Evolutionary conservation across 2,797 vertebrate species (phyloP), one percentile per base, ranked within the genome.

Genomic region (Sandelia bainsii): DNA sequence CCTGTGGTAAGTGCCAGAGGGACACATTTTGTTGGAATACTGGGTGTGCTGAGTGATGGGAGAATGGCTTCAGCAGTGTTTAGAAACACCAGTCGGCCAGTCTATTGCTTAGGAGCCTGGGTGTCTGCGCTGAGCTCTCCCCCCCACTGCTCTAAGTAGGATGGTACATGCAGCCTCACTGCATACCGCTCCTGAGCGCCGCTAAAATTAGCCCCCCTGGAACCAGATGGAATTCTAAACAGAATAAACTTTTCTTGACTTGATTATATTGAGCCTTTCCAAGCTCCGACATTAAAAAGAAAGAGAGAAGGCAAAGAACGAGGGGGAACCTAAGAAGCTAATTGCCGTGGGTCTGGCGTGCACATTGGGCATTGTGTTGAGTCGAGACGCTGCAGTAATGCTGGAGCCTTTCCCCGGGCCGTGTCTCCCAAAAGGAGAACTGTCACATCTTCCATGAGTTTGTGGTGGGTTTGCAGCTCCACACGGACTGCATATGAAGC

Each of bases 191-290:
- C 87, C 75, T 79, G 86, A 81, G 46, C 86, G 71, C 86, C 84
- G 81, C 89, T 93, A 90, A 94, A 94, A 94, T 94, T 91, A 94
- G 85, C 90, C 92, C 91, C 88, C 87, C 88, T 93, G 91, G 92
- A 93, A 93, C 89, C 91, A 90, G 90, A 93, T 92, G 87, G 91
- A 93, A 94, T 93, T 93, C 91, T 92, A 91, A 90, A 92, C 89
- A 92, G 92, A 93, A 93, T 93, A 93, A 94, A 94, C 91, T 93
- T 93, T 92, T 92, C 91, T 91, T 93, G 87, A 93, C 92, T 93
- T 93, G 93, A 94, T 95, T 94, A 94, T 92, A 89, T 91, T 92
- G 89, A 94, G 89, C 89, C 90, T 87, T 94, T 94, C 93, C 92
- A 93, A 94, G 88, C 88, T 94, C 82, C 69, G 44, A 92, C 89